These are phyloP conservation scores for Drosophila quinaria DNA, from an alignment of 2,888 invertebrate species.

Conservation along the genomic window DNA sequence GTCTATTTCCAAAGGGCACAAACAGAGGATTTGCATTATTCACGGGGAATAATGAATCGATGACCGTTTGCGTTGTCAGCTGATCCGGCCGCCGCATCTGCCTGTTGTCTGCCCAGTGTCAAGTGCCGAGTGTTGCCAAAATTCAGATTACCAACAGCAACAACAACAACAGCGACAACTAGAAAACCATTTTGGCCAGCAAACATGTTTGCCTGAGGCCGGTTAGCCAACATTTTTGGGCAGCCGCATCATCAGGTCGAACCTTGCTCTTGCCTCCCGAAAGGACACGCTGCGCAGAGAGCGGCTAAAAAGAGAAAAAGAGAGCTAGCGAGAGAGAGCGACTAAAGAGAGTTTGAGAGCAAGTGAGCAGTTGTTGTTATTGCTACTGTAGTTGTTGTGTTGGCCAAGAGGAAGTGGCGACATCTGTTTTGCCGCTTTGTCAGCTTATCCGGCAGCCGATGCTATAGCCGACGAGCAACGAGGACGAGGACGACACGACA, in stretches of 20 bases:
- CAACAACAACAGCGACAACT: conserved; percentile 40
- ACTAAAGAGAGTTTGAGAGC: conserved; percentile 19
- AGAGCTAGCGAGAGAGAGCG: conserved; percentile 8
- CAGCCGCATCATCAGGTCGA: conserved; percentile 56
- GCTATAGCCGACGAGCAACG: conserved; percentile 60
- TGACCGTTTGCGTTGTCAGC: conserved; percentile 72
- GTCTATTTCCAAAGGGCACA: conserved; percentile 40
- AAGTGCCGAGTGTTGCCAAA: conserved; percentile 61
- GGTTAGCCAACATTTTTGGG: conserved; percentile 52
- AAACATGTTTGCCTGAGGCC: conserved; percentile 68
- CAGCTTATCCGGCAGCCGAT: conserved; percentile 69
- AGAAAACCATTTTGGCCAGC: conserved; percentile 57
- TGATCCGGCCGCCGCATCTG: conserved; percentile 70
- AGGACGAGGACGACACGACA: conserved; percentile 36
- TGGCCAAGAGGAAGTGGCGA: conserved; percentile 64
- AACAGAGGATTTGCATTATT: conserved; percentile 66
- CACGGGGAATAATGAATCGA: conserved; percentile 78
- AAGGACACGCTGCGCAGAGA: conserved; percentile 60
- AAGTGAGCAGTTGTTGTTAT: conserved; percentile 11
- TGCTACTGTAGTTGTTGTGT: conserved; percentile 23
- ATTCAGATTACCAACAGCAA: conserved; percentile 39
- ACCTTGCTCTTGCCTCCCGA: conserved; percentile 44
- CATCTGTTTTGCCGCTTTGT: conserved; percentile 82
- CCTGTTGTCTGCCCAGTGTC: conserved; percentile 57
- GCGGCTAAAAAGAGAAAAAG: conserved; percentile 29